phyloP scores from a whole-genome alignment of 2,113 vertebrate species.

The Numenius arquata region DNA sequence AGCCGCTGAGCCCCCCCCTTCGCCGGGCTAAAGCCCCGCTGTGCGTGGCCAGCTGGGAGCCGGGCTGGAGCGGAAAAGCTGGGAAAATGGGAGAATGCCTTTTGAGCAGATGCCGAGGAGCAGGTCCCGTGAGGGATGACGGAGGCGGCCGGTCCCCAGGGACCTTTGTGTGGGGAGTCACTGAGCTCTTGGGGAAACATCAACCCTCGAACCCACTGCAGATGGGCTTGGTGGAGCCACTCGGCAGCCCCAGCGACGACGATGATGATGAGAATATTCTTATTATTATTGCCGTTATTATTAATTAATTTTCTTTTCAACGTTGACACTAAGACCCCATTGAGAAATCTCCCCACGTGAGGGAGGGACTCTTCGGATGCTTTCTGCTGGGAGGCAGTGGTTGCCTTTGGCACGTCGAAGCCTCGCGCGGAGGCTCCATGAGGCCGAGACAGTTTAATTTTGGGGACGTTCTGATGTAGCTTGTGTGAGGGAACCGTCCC shows the following conservation, averaged over 20 bases:
- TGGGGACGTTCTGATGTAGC: neutral
- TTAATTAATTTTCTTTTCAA: neutral
- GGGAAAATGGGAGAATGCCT: neutral
- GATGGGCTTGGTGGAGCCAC: neutral
- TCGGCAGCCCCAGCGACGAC: neutral
- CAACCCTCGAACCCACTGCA: too few relatives aligned
- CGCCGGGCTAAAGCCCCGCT: neutral
- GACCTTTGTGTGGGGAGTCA: neutral
- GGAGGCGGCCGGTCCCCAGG: neutral
- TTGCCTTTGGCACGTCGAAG: neutral
- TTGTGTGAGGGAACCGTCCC: neutral
- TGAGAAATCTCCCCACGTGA: neutral
- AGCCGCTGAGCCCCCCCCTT: neutral
- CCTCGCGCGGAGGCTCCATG: rapidly evolving
- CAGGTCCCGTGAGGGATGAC: neutral
- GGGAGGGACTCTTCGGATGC: neutral
- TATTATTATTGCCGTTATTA: neutral
- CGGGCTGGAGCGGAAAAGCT: neutral
- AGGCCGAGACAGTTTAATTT: neutral
- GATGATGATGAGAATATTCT: neutral
- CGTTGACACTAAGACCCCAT: neutral
- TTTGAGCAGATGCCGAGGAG: neutral
- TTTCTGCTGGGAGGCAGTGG: neutral
- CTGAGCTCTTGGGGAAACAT: neutral
- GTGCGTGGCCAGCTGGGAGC: neutral